Percentiles rank a stretch among this genome's conserved stretches.
These are phyloP conservation scores for Aspidiotus rigidus DNA, from an alignment of 2,888 invertebrate genomes.

Conservation along the genomic window DNA sequence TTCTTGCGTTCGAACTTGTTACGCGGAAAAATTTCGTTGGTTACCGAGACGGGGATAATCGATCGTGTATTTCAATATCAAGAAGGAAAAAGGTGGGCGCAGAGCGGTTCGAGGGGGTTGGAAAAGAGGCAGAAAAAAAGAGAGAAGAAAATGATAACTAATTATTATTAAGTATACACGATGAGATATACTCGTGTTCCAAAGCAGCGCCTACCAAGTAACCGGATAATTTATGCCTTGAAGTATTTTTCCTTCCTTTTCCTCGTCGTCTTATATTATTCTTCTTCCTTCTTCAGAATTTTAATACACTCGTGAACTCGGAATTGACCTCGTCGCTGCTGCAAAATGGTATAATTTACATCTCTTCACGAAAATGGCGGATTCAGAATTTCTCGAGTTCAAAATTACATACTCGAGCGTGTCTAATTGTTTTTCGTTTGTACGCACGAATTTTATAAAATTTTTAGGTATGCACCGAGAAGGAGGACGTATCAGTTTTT, in stretches of 20 bases:
- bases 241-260: background rate
- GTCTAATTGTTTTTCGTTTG: too few relatives aligned
- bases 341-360: constrained; percentile 19
- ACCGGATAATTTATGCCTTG: constrained; percentile 31
- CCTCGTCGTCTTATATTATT: too few relatives aligned
- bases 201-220: constrained; percentile 17
- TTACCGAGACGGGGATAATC: too few relatives aligned
- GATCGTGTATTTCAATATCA: too few relatives aligned
- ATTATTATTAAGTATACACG: constrained; percentile 10
- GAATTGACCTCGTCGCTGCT: constrained; percentile 24
- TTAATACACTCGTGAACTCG: constrained; percentile 25
- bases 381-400: background rate
- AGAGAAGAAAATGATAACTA: background rate
- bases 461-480: too few relatives aligned
- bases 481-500: too few relatives aligned
- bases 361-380: constrained; percentile 24
- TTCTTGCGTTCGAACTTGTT: too few relatives aligned
- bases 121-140: background rate
- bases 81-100: background rate
- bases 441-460: too few relatives aligned
- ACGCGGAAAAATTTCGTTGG: too few relatives aligned
- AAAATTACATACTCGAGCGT: too few relatives aligned
- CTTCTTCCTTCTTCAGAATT: background rate
- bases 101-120: background rate
- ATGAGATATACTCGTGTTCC: constrained; percentile 14